Evolutionary conservation across 1,140 invertebrate species (phyloP).

Genomic region (Drosophila nigrodunni): DNA sequence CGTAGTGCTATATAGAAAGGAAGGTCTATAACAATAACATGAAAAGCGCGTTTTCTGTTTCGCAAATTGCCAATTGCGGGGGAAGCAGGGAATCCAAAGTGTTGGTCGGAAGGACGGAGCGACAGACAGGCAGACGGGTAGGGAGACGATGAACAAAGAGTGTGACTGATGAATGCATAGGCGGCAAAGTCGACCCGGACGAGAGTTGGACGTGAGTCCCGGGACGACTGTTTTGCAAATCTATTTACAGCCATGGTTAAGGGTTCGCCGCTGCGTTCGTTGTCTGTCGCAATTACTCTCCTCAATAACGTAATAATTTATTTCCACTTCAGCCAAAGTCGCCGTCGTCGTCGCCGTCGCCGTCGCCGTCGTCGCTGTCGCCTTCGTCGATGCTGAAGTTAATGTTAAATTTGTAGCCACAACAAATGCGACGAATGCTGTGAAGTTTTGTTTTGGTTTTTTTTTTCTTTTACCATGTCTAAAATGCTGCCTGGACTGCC

Average conservation of each 20-base stretch:
- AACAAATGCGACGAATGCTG: background rate
- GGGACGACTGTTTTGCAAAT: constrained; percentile 46
- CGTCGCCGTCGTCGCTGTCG: background rate
- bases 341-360: constrained; percentile 8
- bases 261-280: constrained; percentile 58
- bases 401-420: background rate
- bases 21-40: constrained; percentile 41
- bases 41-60: constrained; percentile 50
- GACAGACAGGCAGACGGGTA: too few species aligned
- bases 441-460: too few species aligned
- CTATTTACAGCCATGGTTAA: constrained; percentile 60
- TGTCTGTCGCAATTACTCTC: constrained; percentile 73
- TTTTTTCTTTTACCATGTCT: background rate
- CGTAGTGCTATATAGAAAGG: background rate
- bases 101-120: constrained; percentile 11
- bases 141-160: constrained; percentile 45
- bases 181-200: constrained; percentile 38
- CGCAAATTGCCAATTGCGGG: constrained; percentile 58
- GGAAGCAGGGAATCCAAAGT: constrained; percentile 35
- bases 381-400: background rate
- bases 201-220: background rate
- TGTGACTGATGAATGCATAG: constrained; percentile 67
- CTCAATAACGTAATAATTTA: constrained; percentile 72
- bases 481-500: constrained; percentile 16
- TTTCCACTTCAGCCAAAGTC: constrained; percentile 55